Conservation (phyloP, 1,140 invertebrate genomes). For the Rhyzopertha dominica region DNA sequence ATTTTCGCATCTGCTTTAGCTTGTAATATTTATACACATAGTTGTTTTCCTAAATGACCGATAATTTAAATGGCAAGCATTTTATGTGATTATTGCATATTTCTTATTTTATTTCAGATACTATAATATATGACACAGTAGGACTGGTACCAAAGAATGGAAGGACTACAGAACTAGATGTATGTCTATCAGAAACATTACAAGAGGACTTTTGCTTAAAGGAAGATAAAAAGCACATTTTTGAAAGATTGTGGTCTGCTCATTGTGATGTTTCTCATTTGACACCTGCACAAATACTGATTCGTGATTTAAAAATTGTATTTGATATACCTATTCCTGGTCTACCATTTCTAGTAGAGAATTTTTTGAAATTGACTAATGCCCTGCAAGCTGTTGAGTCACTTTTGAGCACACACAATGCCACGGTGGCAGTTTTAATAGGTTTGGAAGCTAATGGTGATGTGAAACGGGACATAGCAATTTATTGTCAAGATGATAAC, state of each 20-base stretch:
- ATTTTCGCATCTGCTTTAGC: too few species aligned
- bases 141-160: conserved; percentile 59
- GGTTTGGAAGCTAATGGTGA: conserved; percentile 48
- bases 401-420: conserved; percentile 46
- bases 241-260: conserved; percentile 38
- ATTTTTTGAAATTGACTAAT: conserved; percentile 48
- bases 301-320: conserved; percentile 49
- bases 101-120: conserved; percentile 51
- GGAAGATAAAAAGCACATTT: conserved; percentile 34
- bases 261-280: conserved; percentile 46
- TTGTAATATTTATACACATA: too few species aligned
- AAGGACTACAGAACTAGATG: conserved; percentile 57
- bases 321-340: conserved; percentile 45
- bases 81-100: too few species aligned
- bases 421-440: conserved; percentile 47
- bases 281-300: conserved; percentile 45
- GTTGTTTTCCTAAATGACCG: too few species aligned
- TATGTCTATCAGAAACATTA: conserved; percentile 48
- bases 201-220: conserved; percentile 45
- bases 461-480: conserved; percentile 50
- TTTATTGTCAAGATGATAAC: conserved; percentile 44
- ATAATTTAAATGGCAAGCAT: too few species aligned
- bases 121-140: conserved; percentile 71
- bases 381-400: conserved; percentile 44
- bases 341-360: conserved; percentile 49